Evolutionary conservation across 1,140 invertebrate genomes (phyloP).

Genomic region (Polyergus mexicanus): DNA sequence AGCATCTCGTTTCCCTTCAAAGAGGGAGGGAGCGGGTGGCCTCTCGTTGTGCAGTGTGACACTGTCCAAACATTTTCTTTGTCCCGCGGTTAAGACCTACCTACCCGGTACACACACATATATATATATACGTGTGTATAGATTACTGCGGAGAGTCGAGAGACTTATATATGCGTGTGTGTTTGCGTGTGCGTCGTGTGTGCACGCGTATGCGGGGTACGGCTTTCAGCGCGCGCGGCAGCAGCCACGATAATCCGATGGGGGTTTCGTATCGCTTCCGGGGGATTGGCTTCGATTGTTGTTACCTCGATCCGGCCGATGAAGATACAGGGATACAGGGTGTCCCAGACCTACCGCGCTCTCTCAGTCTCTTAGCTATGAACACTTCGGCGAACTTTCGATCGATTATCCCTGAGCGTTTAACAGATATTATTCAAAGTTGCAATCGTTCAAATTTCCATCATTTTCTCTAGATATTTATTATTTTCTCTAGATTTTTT

Average conservation of each 20-base stretch:
- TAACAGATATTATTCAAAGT: background rate
- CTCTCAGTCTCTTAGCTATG: constrained; percentile 13
- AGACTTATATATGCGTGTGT: constrained; percentile 32
- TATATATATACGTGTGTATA: constrained; percentile 67
- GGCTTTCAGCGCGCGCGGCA: constrained; percentile 77
- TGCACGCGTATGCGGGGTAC: constrained; percentile 67
- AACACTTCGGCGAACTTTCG: constrained; percentile 8
- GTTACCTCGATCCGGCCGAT: constrained; percentile 75
- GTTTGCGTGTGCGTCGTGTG: background rate
- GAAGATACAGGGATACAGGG: constrained; percentile 76
- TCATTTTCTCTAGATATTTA: background rate
- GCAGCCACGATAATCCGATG: constrained; percentile 82
- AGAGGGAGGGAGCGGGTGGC: constrained; percentile 53
- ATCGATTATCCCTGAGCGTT: constrained; percentile 25
- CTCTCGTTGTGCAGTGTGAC: constrained; percentile 81
- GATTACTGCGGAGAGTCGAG: constrained; percentile 80
- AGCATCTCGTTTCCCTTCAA: background rate
- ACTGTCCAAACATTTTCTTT: constrained; percentile 87
- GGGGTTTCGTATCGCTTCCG: constrained; percentile 82
- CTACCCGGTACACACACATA: constrained; percentile 71
- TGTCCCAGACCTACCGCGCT: constrained; percentile 60
- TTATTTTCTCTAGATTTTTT: too few relatives aligned
- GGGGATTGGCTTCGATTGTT: constrained; percentile 78
- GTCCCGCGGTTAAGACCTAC: constrained; percentile 85
- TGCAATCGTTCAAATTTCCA: background rate